These are phyloP conservation scores for Thera obeliscata DNA, from an alignment of 2,888 invertebrate species.

Conservation along the genomic window DNA sequence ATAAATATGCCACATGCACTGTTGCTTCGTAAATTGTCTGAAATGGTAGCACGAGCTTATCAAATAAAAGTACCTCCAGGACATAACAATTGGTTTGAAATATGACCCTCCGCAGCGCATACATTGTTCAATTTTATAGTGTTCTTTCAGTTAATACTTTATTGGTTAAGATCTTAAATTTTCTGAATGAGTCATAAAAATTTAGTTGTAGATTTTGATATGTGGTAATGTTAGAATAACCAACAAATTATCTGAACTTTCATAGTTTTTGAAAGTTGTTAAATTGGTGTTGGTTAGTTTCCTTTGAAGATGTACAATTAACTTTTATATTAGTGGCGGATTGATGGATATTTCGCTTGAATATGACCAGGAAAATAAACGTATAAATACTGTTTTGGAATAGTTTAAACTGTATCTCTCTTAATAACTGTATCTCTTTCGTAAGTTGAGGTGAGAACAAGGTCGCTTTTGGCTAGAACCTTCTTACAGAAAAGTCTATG, in stretches of 20 bases:
- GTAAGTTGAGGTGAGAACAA: too few relatives aligned
- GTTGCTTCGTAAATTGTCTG: conserved; percentile 56
- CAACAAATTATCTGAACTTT: background rate
- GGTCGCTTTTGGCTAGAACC: background rate
- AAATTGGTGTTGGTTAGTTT: too few relatives aligned
- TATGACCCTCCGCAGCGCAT: conserved; percentile 28
- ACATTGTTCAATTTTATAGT: conserved; percentile 32
- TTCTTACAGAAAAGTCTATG: background rate
- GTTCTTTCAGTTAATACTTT: conserved; percentile 20
- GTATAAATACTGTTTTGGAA: too few relatives aligned
- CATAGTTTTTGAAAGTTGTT: background rate
- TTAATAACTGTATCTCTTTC: too few relatives aligned
- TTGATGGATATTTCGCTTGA: too few relatives aligned
- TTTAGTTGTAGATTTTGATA: conserved; percentile 3
- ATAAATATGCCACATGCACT: conserved; percentile 57
- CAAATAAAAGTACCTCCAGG: conserved; percentile 48
- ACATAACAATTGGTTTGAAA: conserved; percentile 48
- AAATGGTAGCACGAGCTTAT: conserved; percentile 51
- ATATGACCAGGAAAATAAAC: too few relatives aligned
- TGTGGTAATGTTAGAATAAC: background rate
- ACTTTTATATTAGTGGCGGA: too few relatives aligned
- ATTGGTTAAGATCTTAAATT: conserved; percentile 16
- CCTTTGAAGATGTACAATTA: too few relatives aligned
- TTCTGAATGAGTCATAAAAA: conserved; percentile 11
- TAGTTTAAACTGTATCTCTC: too few relatives aligned